Base-by-base conservation (phyloP, 64 coral and sea anemone species). In the Anthopleura sola region DNA sequence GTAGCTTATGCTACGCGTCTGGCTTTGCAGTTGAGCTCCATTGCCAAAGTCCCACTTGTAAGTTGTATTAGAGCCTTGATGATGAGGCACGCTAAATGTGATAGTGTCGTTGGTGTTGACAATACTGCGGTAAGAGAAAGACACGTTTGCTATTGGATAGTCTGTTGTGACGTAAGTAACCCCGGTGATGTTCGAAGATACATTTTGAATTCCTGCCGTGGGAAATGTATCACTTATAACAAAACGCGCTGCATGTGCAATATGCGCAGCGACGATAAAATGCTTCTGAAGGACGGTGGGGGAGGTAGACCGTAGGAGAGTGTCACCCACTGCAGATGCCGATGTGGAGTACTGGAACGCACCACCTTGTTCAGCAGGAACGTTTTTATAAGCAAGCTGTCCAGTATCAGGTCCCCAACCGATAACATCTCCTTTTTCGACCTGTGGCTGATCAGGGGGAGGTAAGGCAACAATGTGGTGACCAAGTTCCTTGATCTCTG, bases 21-120 rank as follows among this genome's bases (percentile, higher is more conserved):
- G 85, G 24, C 78, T 90, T 36, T 80, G 80, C 49, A 84, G 51
- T 7, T 2, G 46, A 10, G 75, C 58, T 34, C 87, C 94, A 60
- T 97, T 92, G 21, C 94, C 94, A 80, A 97, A 97, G 38, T 92
- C 80, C 94, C 94, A 97, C 2, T 93, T 55, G 33, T 97, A 92
- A 7, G 87, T 90, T 12, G 79, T 40, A 38, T 97, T 97, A 23
- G 94, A 86, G 6, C 94, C 94, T 11, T 83, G 48, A 62, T 97
- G 90, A 32, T 49, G 74, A 0, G 90, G 83, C 24, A 97, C 84
- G 55, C 66, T 74, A 60, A 97, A 97, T 53, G 54, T 49, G 51
- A 92, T 64, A 8, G 90, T 50, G 0, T 82, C 85, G 20, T 92
- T 88, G 15, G 94, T 97, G 47, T 84, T 92, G 3, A 60, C 87